A percentile compares a stretch with the other conserved stretches of the same genome.
phyloP scores from a whole-genome alignment of 2,797 vertebrate species.

The Macroramphosus scolopax region DNA sequence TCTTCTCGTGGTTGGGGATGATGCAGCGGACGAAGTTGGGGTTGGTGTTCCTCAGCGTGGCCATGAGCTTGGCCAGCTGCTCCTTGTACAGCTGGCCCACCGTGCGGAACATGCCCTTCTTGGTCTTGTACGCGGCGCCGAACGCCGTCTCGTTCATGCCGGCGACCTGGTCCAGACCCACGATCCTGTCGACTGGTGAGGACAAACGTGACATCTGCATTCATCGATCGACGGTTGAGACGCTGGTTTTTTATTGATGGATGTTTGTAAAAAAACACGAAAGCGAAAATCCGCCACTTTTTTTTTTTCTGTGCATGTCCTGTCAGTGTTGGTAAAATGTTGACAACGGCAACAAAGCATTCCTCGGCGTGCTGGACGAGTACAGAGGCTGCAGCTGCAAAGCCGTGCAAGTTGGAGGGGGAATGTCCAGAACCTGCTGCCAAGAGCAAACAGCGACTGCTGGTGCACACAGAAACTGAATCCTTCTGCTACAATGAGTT shows the following conservation, averaged over 20 bases:
- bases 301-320: too few species aligned
- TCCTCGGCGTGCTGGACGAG: too few species aligned
- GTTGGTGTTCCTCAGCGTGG: conserved; percentile 96
- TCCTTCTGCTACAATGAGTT: too few species aligned
- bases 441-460: too few species aligned
- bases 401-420: too few species aligned
- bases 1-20: conserved; percentile 98
- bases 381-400: too few species aligned
- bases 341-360: too few species aligned
- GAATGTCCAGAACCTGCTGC: too few species aligned
- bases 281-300: too few species aligned
- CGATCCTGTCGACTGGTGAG: conserved; percentile 91
- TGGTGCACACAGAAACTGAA: too few species aligned
- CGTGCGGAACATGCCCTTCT: conserved; percentile 98
- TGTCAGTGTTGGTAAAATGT: too few species aligned
- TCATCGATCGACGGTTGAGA: background rate
- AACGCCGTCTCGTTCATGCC: conserved; percentile 97
- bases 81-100: conserved; percentile 98
- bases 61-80: conserved; percentile 95
- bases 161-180: conserved; percentile 96
- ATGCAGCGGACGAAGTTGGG: conserved; percentile 99
- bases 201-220: background rate
- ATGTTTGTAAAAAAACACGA: background rate
- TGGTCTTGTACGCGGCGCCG: conserved; percentile 94
- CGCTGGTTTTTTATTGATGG: conserved; percentile 1